A percentile compares a stretch with the other conserved stretches of the same genome.
Evolutionary conservation across 1,140 invertebrate species (phyloP).

Genomic region (Nebria ingens): DNA sequence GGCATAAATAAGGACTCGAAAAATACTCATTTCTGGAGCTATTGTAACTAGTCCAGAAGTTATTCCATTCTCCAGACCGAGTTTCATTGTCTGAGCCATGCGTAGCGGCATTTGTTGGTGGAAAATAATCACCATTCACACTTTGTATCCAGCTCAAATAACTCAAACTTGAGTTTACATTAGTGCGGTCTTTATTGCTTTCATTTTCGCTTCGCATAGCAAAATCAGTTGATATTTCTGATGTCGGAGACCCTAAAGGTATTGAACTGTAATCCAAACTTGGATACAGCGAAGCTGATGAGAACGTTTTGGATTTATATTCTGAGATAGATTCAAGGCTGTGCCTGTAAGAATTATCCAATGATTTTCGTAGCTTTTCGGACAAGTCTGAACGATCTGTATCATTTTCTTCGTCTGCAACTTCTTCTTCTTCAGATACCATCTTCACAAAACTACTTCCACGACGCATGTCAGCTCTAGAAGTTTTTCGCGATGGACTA

Average conservation of each 20-base stretch:
- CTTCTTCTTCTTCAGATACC: conserved; percentile 1
- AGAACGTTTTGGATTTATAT: conserved; percentile 27
- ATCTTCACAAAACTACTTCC: background rate
- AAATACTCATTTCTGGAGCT: conserved; percentile 26
- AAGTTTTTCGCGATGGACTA: background rate
- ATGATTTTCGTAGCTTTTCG: conserved; percentile 7
- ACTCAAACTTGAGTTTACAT: conserved; percentile 24
- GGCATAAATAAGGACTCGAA: conserved; percentile 23
- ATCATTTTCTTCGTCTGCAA: background rate
- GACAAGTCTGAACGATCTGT: background rate
- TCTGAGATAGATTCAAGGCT: conserved; percentile 33
- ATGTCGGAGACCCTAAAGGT: conserved; percentile 21
- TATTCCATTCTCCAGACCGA: conserved; percentile 33
- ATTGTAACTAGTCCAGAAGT: conserved; percentile 34
- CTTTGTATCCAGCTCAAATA: conserved; percentile 33
- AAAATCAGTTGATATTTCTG: conserved; percentile 27
- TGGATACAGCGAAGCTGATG: conserved; percentile 18
- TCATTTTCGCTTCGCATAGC: conserved; percentile 17
- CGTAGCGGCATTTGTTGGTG: conserved; percentile 10
- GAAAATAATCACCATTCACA: conserved; percentile 28
- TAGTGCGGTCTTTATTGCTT: conserved; percentile 12
- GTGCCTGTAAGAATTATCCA: conserved; percentile 26
- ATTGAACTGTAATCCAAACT: conserved; percentile 17
- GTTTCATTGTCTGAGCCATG: background rate
- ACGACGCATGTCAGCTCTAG: background rate